phyloP scores from a whole-genome alignment of 2,888 invertebrate genomes.

The Automeris io region DNA sequence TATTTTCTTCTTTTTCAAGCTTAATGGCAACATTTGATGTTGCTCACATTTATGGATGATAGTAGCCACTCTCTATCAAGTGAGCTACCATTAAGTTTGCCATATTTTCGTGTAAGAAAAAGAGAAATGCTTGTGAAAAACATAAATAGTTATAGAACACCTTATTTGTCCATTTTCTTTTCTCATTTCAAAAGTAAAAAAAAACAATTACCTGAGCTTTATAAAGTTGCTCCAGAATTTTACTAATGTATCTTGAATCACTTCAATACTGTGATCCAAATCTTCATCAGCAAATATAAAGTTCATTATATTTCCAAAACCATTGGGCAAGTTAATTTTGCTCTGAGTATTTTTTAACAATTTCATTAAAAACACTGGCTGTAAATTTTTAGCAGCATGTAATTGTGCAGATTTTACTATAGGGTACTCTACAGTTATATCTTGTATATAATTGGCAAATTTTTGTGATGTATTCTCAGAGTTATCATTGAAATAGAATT shows the following conservation, averaged over 20 bases:
- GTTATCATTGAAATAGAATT: slow-evolving; percentile 45
- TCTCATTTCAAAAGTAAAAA: too few relatives aligned
- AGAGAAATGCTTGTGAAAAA: too few relatives aligned
- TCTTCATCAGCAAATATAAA: slow-evolving; percentile 32
- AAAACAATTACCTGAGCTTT: slow-evolving; percentile 42
- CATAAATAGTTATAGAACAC: too few relatives aligned
- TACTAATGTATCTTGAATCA: slow-evolving; percentile 29
- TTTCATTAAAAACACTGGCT: slow-evolving; percentile 51
- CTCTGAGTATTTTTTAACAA: slow-evolving; percentile 16
- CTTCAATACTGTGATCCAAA: slow-evolving; percentile 21
- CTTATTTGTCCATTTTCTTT: too few relatives aligned
- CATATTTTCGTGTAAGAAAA: too few relatives aligned
- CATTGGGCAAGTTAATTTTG: slow-evolving; percentile 8
- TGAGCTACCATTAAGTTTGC: too few relatives aligned
- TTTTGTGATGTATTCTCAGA: slow-evolving; percentile 22
- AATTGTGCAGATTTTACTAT: slow-evolving; percentile 42
- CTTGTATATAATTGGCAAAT: slow-evolving; percentile 48
- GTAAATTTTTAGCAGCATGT: slow-evolving; percentile 33
- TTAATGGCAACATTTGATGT: too few relatives aligned
- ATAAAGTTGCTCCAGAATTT: slow-evolving; percentile 51
- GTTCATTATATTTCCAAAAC: slow-evolving; percentile 28
- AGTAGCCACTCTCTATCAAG: too few relatives aligned
- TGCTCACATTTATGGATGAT: too few relatives aligned
- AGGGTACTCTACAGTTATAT: slow-evolving; percentile 49
- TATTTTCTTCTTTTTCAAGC: too few relatives aligned